Conservation (phyloP, 2,888 invertebrate genomes). For the Thereva nobilitata region DNA sequence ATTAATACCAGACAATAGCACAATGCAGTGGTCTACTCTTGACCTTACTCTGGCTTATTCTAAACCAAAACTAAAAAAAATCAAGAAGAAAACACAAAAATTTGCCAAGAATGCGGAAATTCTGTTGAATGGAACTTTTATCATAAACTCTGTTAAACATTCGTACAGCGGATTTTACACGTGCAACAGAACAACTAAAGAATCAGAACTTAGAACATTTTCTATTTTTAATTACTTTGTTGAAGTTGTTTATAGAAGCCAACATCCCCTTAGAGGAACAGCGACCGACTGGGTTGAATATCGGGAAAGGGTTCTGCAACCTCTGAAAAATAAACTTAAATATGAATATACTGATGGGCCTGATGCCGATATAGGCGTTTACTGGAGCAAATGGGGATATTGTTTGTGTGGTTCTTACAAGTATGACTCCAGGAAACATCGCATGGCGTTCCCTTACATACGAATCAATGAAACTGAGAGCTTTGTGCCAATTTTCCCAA, state of each 20-base stretch:
- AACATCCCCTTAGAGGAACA: conserved; percentile 10
- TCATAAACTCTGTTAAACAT: conserved; percentile 14
- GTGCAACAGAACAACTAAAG: conserved; percentile 20
- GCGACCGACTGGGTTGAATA: conserved; percentile 34
- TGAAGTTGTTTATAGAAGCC: conserved; percentile 9
- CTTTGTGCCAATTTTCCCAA: conserved; percentile 24
- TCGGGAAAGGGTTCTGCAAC: conserved; percentile 20
- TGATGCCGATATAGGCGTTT: conserved; percentile 14
- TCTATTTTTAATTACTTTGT: conserved; percentile 20
- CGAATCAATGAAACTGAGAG: conserved; percentile 24
- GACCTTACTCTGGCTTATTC: no score
- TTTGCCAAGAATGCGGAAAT: no score
- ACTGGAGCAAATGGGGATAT: conserved; percentile 27
- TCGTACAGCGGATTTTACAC: conserved; percentile 30
- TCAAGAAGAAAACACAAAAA: no score
- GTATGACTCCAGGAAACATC: conserved; percentile 26
- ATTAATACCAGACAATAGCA: conserved; percentile 19
- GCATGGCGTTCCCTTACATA: conserved; percentile 31
- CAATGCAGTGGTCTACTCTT: not conserved
- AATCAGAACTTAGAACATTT: conserved; percentile 13
- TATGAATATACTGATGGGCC: conserved; percentile 27
- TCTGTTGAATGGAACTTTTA: not conserved
- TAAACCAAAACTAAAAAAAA: no score
- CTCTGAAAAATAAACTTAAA: conserved; percentile 12
- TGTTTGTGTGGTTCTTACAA: conserved; percentile 35